Conservation (phyloP, 1,140 invertebrate species). For the Pantala flavescens region DNA sequence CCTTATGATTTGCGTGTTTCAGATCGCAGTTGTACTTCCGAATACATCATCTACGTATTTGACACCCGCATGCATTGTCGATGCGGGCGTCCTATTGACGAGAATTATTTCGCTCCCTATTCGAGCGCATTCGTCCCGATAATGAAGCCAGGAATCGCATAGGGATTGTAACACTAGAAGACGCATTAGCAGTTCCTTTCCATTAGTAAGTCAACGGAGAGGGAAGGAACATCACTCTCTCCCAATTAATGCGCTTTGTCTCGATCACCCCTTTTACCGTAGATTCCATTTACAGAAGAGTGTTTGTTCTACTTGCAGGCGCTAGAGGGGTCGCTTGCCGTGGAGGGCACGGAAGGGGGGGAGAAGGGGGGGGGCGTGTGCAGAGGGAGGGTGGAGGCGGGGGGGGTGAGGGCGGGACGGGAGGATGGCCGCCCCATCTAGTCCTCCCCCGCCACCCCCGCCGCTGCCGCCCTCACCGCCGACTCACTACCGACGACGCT, state of each 20-base stretch:
- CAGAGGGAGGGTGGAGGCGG: background rate
- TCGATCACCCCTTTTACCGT: background rate
- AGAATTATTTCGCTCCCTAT: too few relatives aligned
- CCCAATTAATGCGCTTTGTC: background rate
- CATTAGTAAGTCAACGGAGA: background rate
- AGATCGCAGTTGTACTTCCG: too few relatives aligned
- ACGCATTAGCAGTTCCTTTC: slow-evolving; percentile 8
- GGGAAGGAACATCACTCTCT: background rate
- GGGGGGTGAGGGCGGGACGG: background rate
- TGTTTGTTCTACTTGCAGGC: background rate
- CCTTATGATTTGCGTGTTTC: too few relatives aligned
- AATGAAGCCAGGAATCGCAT: background rate
- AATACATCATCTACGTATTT: too few relatives aligned
- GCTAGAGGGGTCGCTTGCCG: background rate
- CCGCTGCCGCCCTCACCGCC: background rate
- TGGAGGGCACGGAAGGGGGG: background rate
- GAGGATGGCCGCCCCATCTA: background rate
- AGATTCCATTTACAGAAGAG: background rate
- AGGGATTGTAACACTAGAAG: background rate
- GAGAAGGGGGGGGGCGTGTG: background rate
- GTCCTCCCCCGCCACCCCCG: background rate
- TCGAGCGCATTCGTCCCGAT: background rate
- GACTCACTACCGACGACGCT: background rate
- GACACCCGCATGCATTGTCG: too few relatives aligned
- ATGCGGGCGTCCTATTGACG: too few relatives aligned